Conservation (phyloP, 2,888 invertebrate genomes). For the Drosophila anomelani region DNA sequence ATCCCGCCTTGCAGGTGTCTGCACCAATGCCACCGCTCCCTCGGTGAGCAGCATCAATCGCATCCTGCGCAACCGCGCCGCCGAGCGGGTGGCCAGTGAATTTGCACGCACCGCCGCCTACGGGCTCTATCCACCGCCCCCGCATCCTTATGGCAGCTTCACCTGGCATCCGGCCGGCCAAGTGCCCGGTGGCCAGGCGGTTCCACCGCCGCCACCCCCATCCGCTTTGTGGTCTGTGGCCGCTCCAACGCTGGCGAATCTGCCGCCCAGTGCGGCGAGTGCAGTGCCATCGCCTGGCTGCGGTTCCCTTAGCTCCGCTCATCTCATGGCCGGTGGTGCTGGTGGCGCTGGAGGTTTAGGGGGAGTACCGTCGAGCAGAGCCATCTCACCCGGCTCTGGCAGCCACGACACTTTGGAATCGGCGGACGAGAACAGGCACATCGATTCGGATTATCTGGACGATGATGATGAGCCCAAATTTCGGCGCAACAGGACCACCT, state of each 20-base stretch:
- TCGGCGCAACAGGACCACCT: slow-evolving; percentile 96
- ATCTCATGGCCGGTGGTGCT: slow-evolving; percentile 52
- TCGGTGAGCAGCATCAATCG: slow-evolving; percentile 98
- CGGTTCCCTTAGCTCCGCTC: slow-evolving; percentile 57
- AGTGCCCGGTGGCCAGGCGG: slow-evolving; percentile 62
- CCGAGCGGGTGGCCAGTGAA: slow-evolving; percentile 97
- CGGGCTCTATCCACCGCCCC: slow-evolving; percentile 92
- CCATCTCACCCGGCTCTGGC: slow-evolving; percentile 86
- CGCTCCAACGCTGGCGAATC: slow-evolving; percentile 85
- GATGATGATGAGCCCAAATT: slow-evolving; percentile 95
- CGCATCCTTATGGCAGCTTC: slow-evolving; percentile 87
- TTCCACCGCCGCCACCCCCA: slow-evolving; percentile 65
- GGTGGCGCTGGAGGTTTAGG: slow-evolving; percentile 17
- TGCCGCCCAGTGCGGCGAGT: slow-evolving; percentile 86
- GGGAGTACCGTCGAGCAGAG: slow-evolving; percentile 57
- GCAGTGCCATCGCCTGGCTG: slow-evolving; percentile 29
- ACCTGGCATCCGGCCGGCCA: slow-evolving; percentile 85
- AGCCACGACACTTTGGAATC: slow-evolving; percentile 84
- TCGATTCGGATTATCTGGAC: slow-evolving; percentile 91
- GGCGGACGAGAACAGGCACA: slow-evolving; percentile 83
- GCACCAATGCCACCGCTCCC: slow-evolving; percentile 97
- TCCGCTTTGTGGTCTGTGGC: slow-evolving; percentile 79
- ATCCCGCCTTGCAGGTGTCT: slow-evolving; percentile 89
- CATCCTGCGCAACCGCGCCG: slow-evolving; percentile 97
- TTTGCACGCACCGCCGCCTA: slow-evolving; percentile 97